Base-by-base conservation (phyloP, 2,888 invertebrate species). In the Scotopteryx bipunctaria region DNA sequence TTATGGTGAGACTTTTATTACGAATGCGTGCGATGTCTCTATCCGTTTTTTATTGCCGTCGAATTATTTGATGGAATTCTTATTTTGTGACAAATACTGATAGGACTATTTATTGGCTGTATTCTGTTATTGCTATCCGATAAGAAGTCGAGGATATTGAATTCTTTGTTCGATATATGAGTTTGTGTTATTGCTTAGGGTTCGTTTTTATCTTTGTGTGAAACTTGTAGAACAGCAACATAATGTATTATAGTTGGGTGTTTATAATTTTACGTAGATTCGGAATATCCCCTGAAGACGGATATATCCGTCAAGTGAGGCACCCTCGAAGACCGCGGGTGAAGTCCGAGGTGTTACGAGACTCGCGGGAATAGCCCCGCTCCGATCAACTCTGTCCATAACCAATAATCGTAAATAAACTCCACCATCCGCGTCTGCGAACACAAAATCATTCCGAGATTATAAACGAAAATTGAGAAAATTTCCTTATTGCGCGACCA, bases 361-460 rank as follows among this genome's bases (percentile, higher is more conserved):
- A 69, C 90, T 82, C 87, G 54, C 77, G 89, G 88, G 89, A 90
- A 71, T 68, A 59, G 70, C 73, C 76, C 48, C 31, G 31, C 48
- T 77, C 75, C 80, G 83, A 82, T 86, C 86, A 83, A 83, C 82
- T 85, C 81, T 73, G 81, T 84, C 88, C 80, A 88, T 90, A 88
- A 89, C 87, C 90, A 88, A 90, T 89, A 89, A 90, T 78, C 89
- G 86, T 90, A 89, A 90, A 89, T 90, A 88, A 88, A 83, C 81
- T 69, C 73, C 65, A 58, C 66, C 69, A 69, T 71, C 67, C 64
- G 60, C 67, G 71, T 67, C 67, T 58, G 57, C 63, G 59, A 59
- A 52, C 62, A 49, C 61, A 56, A 59, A 49, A 55, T 64, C 68
- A 65, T 63, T 68, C 60, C 58, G 59, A 66, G 63, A 69, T 70